phyloP scores from a whole-genome alignment of 2,888 invertebrate species.

The Prostheceraeus crozeri region DNA sequence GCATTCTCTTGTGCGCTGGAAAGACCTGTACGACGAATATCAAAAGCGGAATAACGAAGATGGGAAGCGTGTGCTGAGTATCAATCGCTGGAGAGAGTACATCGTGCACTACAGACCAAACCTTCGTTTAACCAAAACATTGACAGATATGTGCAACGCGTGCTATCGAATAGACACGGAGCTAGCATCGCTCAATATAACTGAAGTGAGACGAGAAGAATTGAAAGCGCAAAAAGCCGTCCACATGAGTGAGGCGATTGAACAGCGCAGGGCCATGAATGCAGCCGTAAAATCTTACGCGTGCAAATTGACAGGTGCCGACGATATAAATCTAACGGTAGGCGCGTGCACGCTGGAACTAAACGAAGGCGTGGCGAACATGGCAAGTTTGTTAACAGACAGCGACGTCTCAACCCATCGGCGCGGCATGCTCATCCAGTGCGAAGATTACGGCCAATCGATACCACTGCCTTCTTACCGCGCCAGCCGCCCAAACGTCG shows the following conservation, averaged over 20 bases:
- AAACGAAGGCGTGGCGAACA: too few species aligned
- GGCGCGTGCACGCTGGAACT: too few species aligned
- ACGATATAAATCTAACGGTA: too few species aligned
- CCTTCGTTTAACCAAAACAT: slow-evolving; percentile 16
- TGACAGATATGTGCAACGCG: slow-evolving; percentile 10
- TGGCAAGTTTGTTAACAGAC: too few species aligned
- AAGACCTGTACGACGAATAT: slow-evolving; percentile 25
- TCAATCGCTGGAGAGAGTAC: slow-evolving; percentile 16
- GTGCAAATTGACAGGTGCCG: slow-evolving; percentile 17
- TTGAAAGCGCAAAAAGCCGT: not conserved
- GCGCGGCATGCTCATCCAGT: slow-evolving; percentile 17
- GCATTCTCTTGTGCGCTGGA: slow-evolving; percentile 14
- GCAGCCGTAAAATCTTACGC: slow-evolving; percentile 29
- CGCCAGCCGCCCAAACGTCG: slow-evolving; percentile 26
- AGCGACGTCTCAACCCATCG: slow-evolving; percentile 3
- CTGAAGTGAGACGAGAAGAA: slow-evolving; percentile 10
- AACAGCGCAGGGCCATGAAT: slow-evolving; percentile 34
- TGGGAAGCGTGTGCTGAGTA: not conserved
- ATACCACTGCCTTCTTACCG: slow-evolving; percentile 32
- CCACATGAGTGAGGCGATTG: slow-evolving; percentile 31
- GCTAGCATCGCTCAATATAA: slow-evolving; percentile 15
- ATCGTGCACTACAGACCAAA: slow-evolving; percentile 11
- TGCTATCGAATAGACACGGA: slow-evolving; percentile 7
- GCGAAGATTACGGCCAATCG: slow-evolving; percentile 35
- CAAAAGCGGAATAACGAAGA: slow-evolving; percentile 7